phyloP scores from a whole-genome alignment of 1,140 invertebrate species.

The Saccostrea glomerata region DNA sequence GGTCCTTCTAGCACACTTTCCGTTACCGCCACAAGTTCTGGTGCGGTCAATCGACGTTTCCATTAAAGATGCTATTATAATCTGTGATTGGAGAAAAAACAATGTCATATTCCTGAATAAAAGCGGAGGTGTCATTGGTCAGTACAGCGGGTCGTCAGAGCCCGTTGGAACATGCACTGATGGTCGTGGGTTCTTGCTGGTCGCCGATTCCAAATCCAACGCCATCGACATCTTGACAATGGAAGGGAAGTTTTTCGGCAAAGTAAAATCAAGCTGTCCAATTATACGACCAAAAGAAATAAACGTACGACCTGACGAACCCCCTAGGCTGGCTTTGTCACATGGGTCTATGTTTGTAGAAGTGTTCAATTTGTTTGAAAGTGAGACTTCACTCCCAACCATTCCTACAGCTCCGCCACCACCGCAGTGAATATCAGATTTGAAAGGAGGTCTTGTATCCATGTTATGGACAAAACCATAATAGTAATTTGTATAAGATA shows the following conservation, averaged over 20 bases:
- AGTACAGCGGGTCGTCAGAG: constrained; percentile 21
- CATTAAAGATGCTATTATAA: constrained; percentile 39
- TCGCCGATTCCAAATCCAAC: constrained; percentile 40
- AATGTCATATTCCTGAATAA: constrained; percentile 43
- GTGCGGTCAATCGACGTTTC: constrained; percentile 49
- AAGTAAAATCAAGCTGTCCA: constrained; percentile 12
- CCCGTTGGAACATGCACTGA: constrained; percentile 52
- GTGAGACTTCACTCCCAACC: background rate
- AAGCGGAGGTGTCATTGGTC: constrained; percentile 29
- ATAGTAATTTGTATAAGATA: no score
- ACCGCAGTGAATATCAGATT: background rate
- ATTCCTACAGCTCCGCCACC: constrained; percentile 2
- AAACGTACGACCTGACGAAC: constrained; percentile 23
- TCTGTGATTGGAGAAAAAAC: constrained; percentile 54
- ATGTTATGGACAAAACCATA: no score
- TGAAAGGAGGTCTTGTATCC: no score
- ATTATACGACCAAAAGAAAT: constrained; percentile 41
- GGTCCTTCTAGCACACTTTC: constrained; percentile 6
- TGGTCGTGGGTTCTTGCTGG: constrained; percentile 42
- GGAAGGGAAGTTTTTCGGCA: background rate
- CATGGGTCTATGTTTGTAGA: constrained; percentile 23
- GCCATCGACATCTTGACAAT: constrained; percentile 32
- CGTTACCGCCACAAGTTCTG: background rate
- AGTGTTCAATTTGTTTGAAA: constrained; percentile 35
- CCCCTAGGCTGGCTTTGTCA: constrained; percentile 8